Base-by-base conservation (phyloP, 53 echinoderm and acorn worm genomes). In the Antedon mediterranea region DNA sequence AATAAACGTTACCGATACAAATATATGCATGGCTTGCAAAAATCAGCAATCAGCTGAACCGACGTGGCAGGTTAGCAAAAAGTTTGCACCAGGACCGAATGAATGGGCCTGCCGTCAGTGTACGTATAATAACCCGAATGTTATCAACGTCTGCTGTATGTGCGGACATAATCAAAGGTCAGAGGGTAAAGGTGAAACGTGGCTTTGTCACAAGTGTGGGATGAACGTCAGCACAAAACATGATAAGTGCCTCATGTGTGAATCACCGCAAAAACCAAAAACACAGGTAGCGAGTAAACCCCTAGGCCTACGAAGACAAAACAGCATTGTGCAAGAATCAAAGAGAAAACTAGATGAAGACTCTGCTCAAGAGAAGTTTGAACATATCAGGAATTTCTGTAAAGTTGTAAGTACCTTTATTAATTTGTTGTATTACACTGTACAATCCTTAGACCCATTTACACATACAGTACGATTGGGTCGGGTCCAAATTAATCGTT, bases 91-190 rank as follows among this genome's bases (percentile, higher is more conserved):
- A 0, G 73, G 73, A 71, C 88, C 88, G 29, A 85, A 88, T 34
- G 90, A 90, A 77, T 95, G 95, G 95, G 72, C 95, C 15, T 95
- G 97, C 78, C 84, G 76, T 31, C 77, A 81, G 18, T 95, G 97
- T 75, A 95, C 97, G 15, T 89, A 89, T 81, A 84, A 83, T 41
- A 95, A 95, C 77, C 71, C 88, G 4, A 80, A 83, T 32, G 77
- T 71, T 33, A 81, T 89, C 15, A 79, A 79, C 43, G 81, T 81
- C 26, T 88, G 88, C 70, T 81, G 84, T 29, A 78, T 88, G 31
- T 88, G 88, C 29, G 84, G 84, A 34, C 75, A 80, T 73, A 73
- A 83, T 31, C 74, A 43, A 5, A 73, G 43, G 32, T 29, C 80
- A 3, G 80, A 31, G 30, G 72, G 74, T 7, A 43, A 43, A 14